Evolutionary conservation across 2,113 vertebrate genomes (phyloP).

Genomic region (Salvelinus fontinalis): DNA sequence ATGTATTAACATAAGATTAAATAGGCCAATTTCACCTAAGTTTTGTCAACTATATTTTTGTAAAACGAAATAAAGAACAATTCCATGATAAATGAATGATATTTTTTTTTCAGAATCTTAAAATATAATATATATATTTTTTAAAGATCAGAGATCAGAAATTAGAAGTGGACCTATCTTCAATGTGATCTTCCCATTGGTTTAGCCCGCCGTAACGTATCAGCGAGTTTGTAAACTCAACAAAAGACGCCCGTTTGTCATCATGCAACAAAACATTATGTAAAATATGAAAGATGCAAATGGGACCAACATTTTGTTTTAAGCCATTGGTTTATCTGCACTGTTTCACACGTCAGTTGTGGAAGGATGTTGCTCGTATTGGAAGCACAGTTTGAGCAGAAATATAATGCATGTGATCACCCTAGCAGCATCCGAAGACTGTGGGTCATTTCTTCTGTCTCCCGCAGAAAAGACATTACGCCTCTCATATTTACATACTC

Average conservation of each 20-base stretch:
- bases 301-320: conserved; percentile 82
- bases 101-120: neutral
- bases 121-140: neutral
- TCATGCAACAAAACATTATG: conserved; percentile 97
- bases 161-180: conserved; percentile 64
- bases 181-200: conserved; percentile 54
- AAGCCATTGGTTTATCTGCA: conserved; percentile 97
- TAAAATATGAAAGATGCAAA: conserved; percentile 88
- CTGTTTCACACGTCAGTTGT: conserved; percentile 96
- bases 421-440: conserved; percentile 91
- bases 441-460: conserved; percentile 98
- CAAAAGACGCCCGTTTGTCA: conserved; percentile 83
- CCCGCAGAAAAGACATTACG: conserved; percentile 99
- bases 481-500: conserved; percentile 98
- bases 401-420: conserved; percentile 93
- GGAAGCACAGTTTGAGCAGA: conserved; percentile 93
- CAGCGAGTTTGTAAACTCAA: conserved; percentile 57
- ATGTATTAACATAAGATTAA: too few species aligned
- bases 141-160: too few species aligned
- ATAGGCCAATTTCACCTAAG: too few species aligned
- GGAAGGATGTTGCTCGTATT: conserved; percentile 85
- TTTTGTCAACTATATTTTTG: too few species aligned
- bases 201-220: conserved; percentile 58
- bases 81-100: neutral
- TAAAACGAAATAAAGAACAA: neutral